Evolutionary conservation across 53 echinoderm and acorn worm genomes (phyloP).

Genomic region (Temnopleurus reevesii): DNA sequence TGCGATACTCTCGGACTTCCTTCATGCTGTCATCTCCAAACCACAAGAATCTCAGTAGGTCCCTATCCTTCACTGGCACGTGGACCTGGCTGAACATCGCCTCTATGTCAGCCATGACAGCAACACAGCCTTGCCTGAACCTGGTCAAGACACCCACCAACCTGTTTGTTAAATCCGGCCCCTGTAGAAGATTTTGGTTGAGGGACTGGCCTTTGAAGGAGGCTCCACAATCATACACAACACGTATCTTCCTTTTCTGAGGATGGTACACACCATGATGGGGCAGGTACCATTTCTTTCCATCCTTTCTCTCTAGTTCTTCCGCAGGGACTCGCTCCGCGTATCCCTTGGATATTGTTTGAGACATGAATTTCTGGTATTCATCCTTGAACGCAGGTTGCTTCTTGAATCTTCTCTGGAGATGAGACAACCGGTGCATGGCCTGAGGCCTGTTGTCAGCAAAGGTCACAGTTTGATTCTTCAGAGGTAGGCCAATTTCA

Average conservation of each 20-base stretch:
- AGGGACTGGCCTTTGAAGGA: constrained; percentile 66
- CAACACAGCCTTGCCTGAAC: constrained; percentile 62
- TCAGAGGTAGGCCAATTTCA: constrained; percentile 68
- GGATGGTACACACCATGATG: constrained; percentile 67
- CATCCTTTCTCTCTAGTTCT: not conserved
- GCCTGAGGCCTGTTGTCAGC: constrained; percentile 63
- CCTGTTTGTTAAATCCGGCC: constrained; percentile 66
- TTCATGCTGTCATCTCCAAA: constrained; percentile 39
- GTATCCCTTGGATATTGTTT: constrained; percentile 49
- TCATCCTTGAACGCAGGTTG: constrained; percentile 42
- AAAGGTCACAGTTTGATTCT: constrained; percentile 28
- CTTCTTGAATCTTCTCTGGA: constrained; percentile 57
- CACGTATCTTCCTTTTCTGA: constrained; percentile 61
- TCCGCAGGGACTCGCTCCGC: constrained; percentile 57
- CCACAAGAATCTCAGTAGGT: constrained; percentile 64
- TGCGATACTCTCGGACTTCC: not conserved
- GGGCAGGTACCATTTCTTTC: constrained; percentile 63
- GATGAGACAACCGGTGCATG: constrained; percentile 33
- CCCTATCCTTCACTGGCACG: constrained; percentile 37
- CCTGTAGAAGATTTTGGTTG: constrained; percentile 74
- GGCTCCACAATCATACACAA: constrained; percentile 80
- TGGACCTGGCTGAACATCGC: constrained; percentile 75
- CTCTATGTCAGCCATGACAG: constrained; percentile 68
- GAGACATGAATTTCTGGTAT: constrained; percentile 43
- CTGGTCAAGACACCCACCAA: constrained; percentile 71